These are phyloP conservation scores for Diogma glabrata DNA, from an alignment of 2,888 invertebrate species.

Conservation along the genomic window DNA sequence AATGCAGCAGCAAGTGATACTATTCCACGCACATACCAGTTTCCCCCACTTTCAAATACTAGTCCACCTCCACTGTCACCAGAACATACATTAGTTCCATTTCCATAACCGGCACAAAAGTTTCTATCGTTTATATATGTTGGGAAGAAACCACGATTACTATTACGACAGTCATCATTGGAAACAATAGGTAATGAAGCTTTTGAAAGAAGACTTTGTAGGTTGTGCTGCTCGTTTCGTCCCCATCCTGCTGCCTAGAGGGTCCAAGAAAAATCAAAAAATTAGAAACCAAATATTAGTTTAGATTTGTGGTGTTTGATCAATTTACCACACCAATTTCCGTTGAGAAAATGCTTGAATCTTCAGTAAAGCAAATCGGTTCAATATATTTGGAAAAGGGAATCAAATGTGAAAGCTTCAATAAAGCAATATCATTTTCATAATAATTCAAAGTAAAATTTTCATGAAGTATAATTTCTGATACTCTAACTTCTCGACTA, in stretches of 20 bases:
- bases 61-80: conserved; percentile 10
- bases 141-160: not conserved
- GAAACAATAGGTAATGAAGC: not conserved
- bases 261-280: too few species aligned
- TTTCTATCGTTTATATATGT: not conserved
- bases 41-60: not conserved
- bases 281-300: too few species aligned
- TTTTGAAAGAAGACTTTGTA: not conserved
- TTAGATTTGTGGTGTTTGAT: too few species aligned
- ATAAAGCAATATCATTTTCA: not conserved
- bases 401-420: not conserved
- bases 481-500: not conserved
- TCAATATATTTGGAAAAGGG: not conserved
- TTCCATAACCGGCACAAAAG: not conserved
- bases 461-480: not conserved
- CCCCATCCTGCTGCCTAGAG: conserved; percentile 1
- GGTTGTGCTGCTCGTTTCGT: not conserved
- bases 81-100: not conserved
- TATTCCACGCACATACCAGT: conserved; percentile 11
- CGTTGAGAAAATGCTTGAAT: not conserved
- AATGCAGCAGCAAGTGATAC: not conserved
- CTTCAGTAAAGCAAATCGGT: conserved; percentile 2
- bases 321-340: not conserved
- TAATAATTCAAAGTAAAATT: not conserved
- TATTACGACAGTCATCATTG: not conserved